phyloP scores from a whole-genome alignment of 2,113 vertebrate genomes.

The Melanostigma gelatinosum region DNA sequence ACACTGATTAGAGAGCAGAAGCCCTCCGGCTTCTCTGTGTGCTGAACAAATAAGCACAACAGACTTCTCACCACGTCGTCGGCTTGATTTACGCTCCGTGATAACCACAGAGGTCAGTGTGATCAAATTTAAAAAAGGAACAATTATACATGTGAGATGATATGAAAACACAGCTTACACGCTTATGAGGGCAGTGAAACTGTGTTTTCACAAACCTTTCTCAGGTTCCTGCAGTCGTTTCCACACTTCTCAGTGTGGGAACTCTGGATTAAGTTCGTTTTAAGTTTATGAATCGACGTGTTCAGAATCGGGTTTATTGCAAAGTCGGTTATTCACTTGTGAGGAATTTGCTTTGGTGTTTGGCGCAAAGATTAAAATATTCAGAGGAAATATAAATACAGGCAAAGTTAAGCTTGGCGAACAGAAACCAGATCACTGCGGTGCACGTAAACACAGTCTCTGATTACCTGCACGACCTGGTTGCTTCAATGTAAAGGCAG shows the following conservation, averaged over 20 bases:
- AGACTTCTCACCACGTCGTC: background rate
- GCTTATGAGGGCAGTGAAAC: background rate
- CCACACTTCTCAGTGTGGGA: background rate
- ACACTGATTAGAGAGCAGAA: slow-evolving; percentile 57
- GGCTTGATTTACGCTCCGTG: slow-evolving; percentile 22
- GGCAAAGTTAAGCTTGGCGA: background rate
- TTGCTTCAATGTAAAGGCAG: background rate
- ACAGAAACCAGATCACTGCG: background rate
- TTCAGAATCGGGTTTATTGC: background rate
- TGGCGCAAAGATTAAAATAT: background rate
- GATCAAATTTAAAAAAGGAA: slow-evolving; percentile 7
- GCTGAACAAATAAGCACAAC: background rate
- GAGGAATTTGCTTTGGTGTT: background rate
- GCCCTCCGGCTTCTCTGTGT: slow-evolving; percentile 22
- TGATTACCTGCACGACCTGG: background rate
- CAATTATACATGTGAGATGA: slow-evolving; percentile 1
- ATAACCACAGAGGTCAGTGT: slow-evolving; percentile 5
- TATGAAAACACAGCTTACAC: background rate
- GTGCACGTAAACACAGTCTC: background rate
- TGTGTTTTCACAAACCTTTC: background rate
- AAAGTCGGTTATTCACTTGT: background rate
- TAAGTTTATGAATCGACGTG: background rate
- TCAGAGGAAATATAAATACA: background rate
- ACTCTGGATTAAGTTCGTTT: background rate
- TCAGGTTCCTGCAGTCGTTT: background rate